Evolutionary conservation across 2,797 vertebrate genomes (phyloP).

Genomic region (Sebastes kiyomatsui): DNA sequence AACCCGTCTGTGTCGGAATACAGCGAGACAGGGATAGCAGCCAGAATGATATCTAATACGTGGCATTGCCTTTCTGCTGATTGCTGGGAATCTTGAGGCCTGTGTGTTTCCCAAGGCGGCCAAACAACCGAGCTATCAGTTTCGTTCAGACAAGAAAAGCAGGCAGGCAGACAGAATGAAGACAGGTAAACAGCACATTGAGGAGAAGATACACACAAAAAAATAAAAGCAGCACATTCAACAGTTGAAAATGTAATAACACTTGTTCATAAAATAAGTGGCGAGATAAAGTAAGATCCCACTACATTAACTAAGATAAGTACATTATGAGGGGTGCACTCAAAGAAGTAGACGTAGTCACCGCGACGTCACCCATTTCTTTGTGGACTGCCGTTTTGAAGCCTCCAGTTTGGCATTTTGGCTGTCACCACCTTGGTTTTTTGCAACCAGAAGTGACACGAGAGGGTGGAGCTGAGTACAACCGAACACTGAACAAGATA

Average conservation of each 20-base stretch:
- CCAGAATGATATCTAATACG: slow-evolving; percentile 17
- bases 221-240: background rate
- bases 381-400: background rate
- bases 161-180: slow-evolving; percentile 5
- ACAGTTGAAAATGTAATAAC: background rate
- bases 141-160: slow-evolving; percentile 13
- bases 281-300: background rate
- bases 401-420: no score
- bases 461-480: no score
- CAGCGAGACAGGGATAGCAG: background rate
- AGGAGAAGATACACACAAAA: background rate
- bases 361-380: background rate
- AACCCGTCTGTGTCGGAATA: slow-evolving; percentile 9
- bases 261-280: background rate
- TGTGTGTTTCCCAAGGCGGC: background rate
- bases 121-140: slow-evolving; percentile 10
- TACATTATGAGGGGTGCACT: background rate
- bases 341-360: background rate
- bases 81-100: slow-evolving; percentile 23
- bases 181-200: background rate
- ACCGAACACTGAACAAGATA: background rate
- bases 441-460: no score
- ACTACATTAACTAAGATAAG: background rate
- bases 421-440: accelerated
- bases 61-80: slow-evolving; percentile 21